Evolutionary conservation across 2,888 invertebrate genomes (phyloP).

Genomic region (Encarsia formosa): DNA sequence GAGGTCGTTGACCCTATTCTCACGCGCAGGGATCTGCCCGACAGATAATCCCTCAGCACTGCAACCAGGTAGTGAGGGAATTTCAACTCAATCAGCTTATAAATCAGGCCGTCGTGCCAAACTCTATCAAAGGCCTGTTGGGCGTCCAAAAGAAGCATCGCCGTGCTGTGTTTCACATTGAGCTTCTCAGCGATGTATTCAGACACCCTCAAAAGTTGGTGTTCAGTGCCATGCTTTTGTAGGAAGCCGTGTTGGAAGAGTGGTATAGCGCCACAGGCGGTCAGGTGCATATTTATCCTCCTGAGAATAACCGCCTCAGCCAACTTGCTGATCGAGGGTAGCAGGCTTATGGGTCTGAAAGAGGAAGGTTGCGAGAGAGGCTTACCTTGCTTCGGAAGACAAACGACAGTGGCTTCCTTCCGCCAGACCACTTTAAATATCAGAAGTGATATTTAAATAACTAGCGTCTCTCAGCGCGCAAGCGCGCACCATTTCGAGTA

Average conservation of each 20-base stretch:
- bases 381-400: too few relatives aligned
- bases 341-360: constrained; percentile 8
- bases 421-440: too few relatives aligned
- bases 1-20: not conserved
- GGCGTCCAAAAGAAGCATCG: constrained; percentile 8
- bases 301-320: constrained; percentile 5
- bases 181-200: constrained; percentile 5
- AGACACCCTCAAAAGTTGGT: constrained; percentile 13
- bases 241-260: constrained; percentile 3
- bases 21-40: not conserved
- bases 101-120: constrained; percentile 1
- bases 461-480: too few relatives aligned
- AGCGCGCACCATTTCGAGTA: too few relatives aligned
- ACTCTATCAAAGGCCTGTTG: constrained; percentile 10
- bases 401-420: too few relatives aligned
- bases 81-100: not conserved
- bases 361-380: not conserved
- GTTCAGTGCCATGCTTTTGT: not conserved
- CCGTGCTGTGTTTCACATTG: not conserved
- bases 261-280: not conserved
- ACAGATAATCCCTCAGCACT: not conserved
- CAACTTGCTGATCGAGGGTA: constrained; percentile 1
- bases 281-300: not conserved
- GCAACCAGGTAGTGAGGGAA: constrained; percentile 2
- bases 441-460: too few relatives aligned